Evolutionary conservation across 2,113 vertebrate species (phyloP).

Genomic region (Oncorhynchus gorbuscha): DNA sequence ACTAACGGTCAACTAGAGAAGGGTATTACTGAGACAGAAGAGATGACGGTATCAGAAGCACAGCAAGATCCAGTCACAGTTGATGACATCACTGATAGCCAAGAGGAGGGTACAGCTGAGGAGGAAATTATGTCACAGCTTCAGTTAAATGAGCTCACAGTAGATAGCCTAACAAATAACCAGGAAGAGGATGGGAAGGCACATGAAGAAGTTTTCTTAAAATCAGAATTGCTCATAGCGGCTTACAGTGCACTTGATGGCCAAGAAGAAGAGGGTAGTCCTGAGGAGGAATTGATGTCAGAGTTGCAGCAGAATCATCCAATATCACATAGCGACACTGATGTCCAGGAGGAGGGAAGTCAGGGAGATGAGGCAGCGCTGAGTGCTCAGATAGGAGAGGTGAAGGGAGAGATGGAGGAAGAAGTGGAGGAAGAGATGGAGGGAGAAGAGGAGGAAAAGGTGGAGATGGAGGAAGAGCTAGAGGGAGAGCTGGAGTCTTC

Average conservation of each 20-base stretch:
- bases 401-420: not conserved
- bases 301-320: not conserved
- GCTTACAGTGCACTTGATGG: too few species aligned
- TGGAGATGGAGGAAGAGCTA: not conserved
- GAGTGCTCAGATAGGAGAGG: not conserved
- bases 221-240: not conserved
- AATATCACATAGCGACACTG: conserved; percentile 9
- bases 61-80: not conserved
- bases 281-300: conserved; percentile 1
- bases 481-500: not conserved
- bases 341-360: conserved; percentile 8
- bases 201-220: not conserved
- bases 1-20: not conserved
- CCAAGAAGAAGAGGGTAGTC: not conserved
- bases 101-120: not conserved
- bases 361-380: not conserved
- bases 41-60: not conserved
- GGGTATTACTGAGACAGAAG: not conserved
- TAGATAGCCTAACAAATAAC: too few species aligned
- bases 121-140: not conserved
- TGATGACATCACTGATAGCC: not conserved
- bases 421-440: not conserved
- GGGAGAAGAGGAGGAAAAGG: not conserved
- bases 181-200: not conserved
- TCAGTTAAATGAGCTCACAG: conserved; percentile 6